Base-by-base conservation (phyloP, 2,797 vertebrate genomes). In the Argentina silus region DNA sequence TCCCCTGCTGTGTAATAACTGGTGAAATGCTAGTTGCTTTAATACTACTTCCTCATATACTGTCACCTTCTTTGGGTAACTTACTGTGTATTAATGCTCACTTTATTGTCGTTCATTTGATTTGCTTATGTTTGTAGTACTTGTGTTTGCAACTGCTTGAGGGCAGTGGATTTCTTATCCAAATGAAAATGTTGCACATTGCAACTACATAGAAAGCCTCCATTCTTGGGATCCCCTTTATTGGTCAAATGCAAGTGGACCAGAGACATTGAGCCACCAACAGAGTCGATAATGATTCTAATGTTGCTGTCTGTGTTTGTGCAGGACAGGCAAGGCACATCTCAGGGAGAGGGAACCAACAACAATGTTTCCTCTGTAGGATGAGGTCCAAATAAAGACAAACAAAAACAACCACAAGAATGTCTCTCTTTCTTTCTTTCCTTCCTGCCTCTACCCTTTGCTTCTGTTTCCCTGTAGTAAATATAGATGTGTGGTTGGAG, bases 401-500 rank as follows among this genome's bases (percentile, higher is more conserved):
- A 6, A 61, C 27, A 61, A 61, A 61, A 61, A 14, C 27, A 36
- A 36, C 27, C 27, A 21, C 27, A 6, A 61, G 12, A 61, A 11
- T 61, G 59, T 11, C 78, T 83, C 86, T 85, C 72, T 79, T 73
- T 84, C 88, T 84, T 69, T 71, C 75, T 75, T 70, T 77, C 78
- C 0, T 11, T 78, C 79, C 83, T n/a, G n/a, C 74, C 85, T 89
- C 89, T 88, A 87, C 87, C 86, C 84, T 78, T 87, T 59, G 72
- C n/a, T 10, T 43, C 51, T 69, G 11, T 36, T 6, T 17, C 15
- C 50, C 7, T 27, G 44, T 36, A 47, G 5, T 10, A 11, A 60
- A 42, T 61, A 61, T 55, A 55, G 27, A 36, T 15, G 23, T 14
- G 36, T 61, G 15, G 59, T 27, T 55, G 53, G 53, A 55, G 53